Evolutionary conservation across 2,113 vertebrate species (phyloP), one percentile per base, ranked within the genome.

Genomic region (Agelaius phoeniceus): DNA sequence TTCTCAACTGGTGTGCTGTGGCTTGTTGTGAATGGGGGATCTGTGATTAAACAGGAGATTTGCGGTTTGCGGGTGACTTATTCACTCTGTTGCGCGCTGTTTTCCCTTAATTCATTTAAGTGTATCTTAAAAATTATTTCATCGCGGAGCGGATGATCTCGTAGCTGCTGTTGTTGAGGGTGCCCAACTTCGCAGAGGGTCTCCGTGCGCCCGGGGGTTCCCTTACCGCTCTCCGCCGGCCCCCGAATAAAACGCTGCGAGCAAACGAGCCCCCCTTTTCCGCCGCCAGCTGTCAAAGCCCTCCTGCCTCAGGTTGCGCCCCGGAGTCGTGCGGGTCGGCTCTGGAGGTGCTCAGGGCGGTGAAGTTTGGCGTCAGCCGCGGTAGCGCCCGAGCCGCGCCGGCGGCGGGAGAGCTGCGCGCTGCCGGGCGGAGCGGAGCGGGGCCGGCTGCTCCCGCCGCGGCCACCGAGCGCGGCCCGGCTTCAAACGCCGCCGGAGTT

Each of bases 11-110:
- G 92, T 72, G 84, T 72, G 87, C 89, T 39, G 69, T 39, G 75
- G 90, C 77, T 94, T 85, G 86, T 95, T 93, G 86, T 87, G 79
- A 77, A 72, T 58, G 85, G 95, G 87, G 95, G 76, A 81, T 81
- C 92, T 81, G 89, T 84, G 84, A 87, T 94, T 85, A 77, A 91
- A 62, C 65, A 24, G 66, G 74, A 82, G 87, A 90, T 84, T 78
- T 86, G 92, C 39, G 94, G 83, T 90, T 87, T 94, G 94, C 79
- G 94, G 88, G 82, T 37, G 85, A 86, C 51, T 96, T 91, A 62
- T 59, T 81, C 83, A 72, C 88, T 90, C 83, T 88, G 65, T 66
- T 26, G 88, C 84, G 67, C 44, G 84, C 86, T 58, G 51, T 72
- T 82, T 83, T 28, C 85, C 71, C 71, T 79, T 76, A 96, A 88